Base-by-base conservation (phyloP, 2,113 vertebrate genomes). In the Melospiza georgiana region DNA sequence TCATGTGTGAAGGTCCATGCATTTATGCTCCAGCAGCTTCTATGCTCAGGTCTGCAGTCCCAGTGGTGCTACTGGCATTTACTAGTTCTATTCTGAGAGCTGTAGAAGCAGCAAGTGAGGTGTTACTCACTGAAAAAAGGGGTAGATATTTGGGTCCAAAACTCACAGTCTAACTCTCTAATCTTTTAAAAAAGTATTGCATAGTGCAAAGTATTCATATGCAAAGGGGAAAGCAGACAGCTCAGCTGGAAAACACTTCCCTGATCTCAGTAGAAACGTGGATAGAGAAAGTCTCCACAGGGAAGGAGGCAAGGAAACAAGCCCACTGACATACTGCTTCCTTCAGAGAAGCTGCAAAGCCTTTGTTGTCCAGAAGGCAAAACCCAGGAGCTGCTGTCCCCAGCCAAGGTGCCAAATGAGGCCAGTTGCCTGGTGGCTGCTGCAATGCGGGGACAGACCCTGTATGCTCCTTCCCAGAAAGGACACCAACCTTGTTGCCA, bases 391-490 rank as follows among this genome's bases (percentile, higher is more conserved):
- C 6, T 2, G 0, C 35, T 49, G 28, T 22, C 16, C 24, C 22
- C 24, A 67, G 1, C 21, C 72, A 77, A 74, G 1, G 3, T n/a
- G 33, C 8, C 0, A 3, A 55, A 65, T 5, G 25, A 35, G 17
- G 10, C 31, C 31, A 13, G 5, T 5, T 41, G 28, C 43, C 17
- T 37, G 31, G 43, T 41, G 43, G n/a, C 35, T 15, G 0, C 25
- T 67, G 39, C 17, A 10, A 2, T 25, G 4, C 0, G 2, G 8
- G 4, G 5, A 15, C 10, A 72, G 35, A 44, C 6, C 11, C 31
- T 17, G 12, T 0, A 0, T 39, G 31, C 18, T 66, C 21, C 27
- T 43, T 61, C 35, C 23, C 2, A 5, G 44, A 54, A 73, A 31
- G 41, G 20, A 33, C 44, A 55, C 11, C 20, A 37, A 11, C 7